Conservation (phyloP, 2,113 vertebrate species). For the Lepus europaeus region DNA sequence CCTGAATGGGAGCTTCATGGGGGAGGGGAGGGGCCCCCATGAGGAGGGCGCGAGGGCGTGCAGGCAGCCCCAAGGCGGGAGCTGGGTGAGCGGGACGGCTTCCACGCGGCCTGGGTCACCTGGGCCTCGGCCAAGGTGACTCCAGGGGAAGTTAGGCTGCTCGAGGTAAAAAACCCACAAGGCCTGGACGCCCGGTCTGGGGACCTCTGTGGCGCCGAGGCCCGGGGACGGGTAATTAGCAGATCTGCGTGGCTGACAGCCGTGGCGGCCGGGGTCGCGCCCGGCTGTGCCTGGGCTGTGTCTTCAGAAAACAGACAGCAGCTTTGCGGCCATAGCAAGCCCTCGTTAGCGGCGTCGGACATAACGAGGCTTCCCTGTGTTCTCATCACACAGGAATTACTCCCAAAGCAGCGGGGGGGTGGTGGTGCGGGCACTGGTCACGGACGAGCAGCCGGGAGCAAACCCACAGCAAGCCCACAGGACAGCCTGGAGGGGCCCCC, state of each 20-base stretch:
- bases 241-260: fast-evolving
- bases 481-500: fast-evolving
- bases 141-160: background rate
- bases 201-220: background rate
- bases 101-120: too few species aligned
- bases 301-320: slow-evolving; percentile 38
- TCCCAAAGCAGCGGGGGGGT: background rate
- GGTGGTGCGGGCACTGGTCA: background rate
- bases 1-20: too few species aligned
- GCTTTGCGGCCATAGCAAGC: background rate
- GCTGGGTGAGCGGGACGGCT: too few species aligned
- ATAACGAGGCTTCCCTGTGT: slow-evolving; percentile 57
- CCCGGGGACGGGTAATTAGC: background rate
- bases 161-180: fast-evolving
- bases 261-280: background rate
- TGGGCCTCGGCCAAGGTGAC: background rate
- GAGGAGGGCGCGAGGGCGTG: too few species aligned
- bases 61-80: too few species aligned
- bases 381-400: slow-evolving; percentile 58
- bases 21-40: too few species aligned
- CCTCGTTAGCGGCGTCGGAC: slow-evolving; percentile 49
- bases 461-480: background rate
- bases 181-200: background rate
- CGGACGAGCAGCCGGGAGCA: background rate
- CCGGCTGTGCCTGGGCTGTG: too few species aligned